These are phyloP conservation scores for Seladonia tumulorum DNA, from an alignment of 2,888 invertebrate genomes.

Conservation along the genomic window DNA sequence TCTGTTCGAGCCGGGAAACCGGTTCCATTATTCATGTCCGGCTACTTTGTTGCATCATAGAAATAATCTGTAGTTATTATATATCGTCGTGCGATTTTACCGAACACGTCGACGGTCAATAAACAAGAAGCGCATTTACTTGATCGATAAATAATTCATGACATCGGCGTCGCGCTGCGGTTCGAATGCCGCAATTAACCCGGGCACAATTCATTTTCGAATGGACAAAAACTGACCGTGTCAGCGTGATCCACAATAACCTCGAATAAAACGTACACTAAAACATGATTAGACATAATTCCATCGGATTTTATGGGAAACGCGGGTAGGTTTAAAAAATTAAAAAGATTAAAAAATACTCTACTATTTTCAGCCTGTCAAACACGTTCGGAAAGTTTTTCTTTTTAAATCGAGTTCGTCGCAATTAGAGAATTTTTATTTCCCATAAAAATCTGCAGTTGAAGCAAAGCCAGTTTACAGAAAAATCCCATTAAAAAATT, in stretches of 20 bases:
- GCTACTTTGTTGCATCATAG: slow-evolving; percentile 4
- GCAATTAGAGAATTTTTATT: background rate
- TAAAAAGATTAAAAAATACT: too few relatives aligned
- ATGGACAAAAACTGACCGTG: background rate
- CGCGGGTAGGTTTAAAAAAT: background rate
- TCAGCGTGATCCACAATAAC: background rate
- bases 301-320: background rate
- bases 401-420: background rate
- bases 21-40: slow-evolving; percentile 43
- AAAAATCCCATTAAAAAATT: background rate
- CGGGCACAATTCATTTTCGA: background rate
- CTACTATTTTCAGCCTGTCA: too few relatives aligned
- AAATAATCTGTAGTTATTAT: slow-evolving; percentile 7
- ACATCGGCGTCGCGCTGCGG: background rate
- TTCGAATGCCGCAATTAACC: background rate
- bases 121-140: slow-evolving; percentile 5
- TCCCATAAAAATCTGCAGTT: too few relatives aligned
- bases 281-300: background rate
- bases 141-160: slow-evolving; percentile 3
- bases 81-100: background rate
- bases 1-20: background rate
- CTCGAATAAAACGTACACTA: background rate
- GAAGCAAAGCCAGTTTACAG: background rate
- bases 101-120: background rate
- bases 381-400: too few relatives aligned